Evolutionary conservation across 1,140 invertebrate genomes (phyloP).

Genomic region (Dinoponera quadriceps): DNA sequence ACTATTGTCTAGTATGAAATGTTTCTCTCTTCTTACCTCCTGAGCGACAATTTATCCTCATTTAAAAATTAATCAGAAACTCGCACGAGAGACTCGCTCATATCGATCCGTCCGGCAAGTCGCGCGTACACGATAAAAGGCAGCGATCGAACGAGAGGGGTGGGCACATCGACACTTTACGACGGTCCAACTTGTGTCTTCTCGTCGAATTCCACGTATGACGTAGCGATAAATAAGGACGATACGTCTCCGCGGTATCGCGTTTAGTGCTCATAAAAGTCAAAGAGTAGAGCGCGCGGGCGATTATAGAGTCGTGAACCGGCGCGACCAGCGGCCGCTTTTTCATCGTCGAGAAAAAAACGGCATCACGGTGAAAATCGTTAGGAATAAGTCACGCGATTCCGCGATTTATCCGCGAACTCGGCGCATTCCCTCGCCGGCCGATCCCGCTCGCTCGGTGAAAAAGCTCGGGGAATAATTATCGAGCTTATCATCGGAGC

Average conservation of each 20-base stretch:
- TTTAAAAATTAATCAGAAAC: slow-evolving; percentile 72
- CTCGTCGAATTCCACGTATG: background rate
- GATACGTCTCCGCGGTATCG: slow-evolving; percentile 23
- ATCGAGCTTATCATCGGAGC: background rate
- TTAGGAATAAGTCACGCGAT: slow-evolving; percentile 42
- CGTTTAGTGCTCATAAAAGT: slow-evolving; percentile 60
- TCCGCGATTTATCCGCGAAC: slow-evolving; percentile 30
- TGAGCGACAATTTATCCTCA: slow-evolving; percentile 33
- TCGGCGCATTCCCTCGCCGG: background rate
- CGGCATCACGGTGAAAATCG: background rate
- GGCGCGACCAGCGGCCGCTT: background rate
- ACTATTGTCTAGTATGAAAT: background rate
- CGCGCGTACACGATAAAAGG: slow-evolving; percentile 14
- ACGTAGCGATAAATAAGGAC: slow-evolving; percentile 18
- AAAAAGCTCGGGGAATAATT: background rate
- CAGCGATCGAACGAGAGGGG: background rate
- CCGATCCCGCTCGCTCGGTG: background rate
- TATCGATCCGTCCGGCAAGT: slow-evolving; percentile 7
- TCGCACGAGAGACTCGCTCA: slow-evolving; percentile 8
- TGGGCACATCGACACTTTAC: background rate
- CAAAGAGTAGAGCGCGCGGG: slow-evolving; percentile 1
- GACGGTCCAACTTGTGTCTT: background rate
- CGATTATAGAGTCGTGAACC: slow-evolving; percentile 32
- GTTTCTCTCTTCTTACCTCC: background rate
- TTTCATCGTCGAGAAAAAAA: slow-evolving; percentile 40